These are phyloP conservation scores for Adela reaumurella DNA, from an alignment of 2,888 invertebrate species.

Conservation along the genomic window DNA sequence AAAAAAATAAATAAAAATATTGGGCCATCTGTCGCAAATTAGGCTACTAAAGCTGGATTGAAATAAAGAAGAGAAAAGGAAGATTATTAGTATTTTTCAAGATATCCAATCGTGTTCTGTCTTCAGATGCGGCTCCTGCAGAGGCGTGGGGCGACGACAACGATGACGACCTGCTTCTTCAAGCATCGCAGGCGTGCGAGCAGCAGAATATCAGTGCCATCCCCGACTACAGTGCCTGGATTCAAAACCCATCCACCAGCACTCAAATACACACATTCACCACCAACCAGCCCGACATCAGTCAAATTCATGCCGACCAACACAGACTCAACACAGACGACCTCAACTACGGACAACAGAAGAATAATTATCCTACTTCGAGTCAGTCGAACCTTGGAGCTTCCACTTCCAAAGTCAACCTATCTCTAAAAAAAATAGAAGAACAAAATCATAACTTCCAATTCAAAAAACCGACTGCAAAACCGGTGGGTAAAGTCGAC, in stretches of 20 bases:
- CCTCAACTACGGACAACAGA: neutral
- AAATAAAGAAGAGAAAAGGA: too few relatives aligned
- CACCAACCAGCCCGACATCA: neutral
- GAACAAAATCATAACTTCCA: constrained; percentile 14
- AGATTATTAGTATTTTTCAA: too few relatives aligned
- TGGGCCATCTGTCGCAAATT: too few relatives aligned
- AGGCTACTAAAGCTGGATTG: too few relatives aligned
- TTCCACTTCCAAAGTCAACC: constrained; percentile 23
- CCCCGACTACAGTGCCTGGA: constrained; percentile 36
- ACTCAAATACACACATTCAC: constrained; percentile 23
- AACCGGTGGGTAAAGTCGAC: neutral
- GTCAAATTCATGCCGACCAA: too few relatives aligned
- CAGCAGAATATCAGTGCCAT: constrained; percentile 24
- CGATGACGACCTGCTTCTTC: constrained; percentile 43
- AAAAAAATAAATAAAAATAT: too few relatives aligned
- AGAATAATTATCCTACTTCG: neutral
- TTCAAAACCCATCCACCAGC: constrained; percentile 37
- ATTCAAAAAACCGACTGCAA: constrained; percentile 17
- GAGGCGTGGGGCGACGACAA: constrained; percentile 45
- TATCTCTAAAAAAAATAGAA: constrained; percentile 33
- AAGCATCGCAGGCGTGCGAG: constrained; percentile 48
- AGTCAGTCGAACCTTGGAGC: constrained; percentile 9
- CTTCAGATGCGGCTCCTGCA: constrained; percentile 2
- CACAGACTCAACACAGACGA: neutral
- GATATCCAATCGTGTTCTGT: too few relatives aligned